A percentile compares a stretch with the other conserved stretches of the same genome.
Evolutionary conservation across 2,888 invertebrate genomes (phyloP).

Genomic region (Rhamnusium bicolor): DNA sequence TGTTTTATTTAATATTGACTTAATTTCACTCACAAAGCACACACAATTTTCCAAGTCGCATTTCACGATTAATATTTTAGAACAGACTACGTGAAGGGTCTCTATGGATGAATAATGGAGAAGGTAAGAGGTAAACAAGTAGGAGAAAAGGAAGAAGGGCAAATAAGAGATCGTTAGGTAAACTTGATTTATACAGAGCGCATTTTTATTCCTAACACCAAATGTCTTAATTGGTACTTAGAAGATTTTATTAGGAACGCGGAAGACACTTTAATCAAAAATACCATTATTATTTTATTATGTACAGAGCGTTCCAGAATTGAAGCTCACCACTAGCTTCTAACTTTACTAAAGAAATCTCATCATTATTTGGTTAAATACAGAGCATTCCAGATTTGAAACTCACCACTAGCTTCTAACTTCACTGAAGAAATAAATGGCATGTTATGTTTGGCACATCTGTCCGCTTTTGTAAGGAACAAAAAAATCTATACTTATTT

Average conservation of each 20-base stretch:
- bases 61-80: slow-evolving; percentile 23
- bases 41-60: slow-evolving; percentile 11
- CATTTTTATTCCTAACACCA: neutral
- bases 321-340: too few relatives aligned
- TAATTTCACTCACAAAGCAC: neutral
- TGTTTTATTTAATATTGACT: slow-evolving; percentile 11
- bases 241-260: neutral
- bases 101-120: slow-evolving; percentile 24
- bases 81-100: slow-evolving; percentile 1
- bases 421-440: too few relatives aligned
- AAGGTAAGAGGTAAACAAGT: slow-evolving; percentile 18
- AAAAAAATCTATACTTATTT: too few relatives aligned
- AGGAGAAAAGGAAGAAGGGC: slow-evolving; percentile 9
- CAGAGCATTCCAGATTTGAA: too few relatives aligned
- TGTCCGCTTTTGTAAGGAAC: too few relatives aligned
- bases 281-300: too few relatives aligned
- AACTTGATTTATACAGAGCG: slow-evolving; percentile 9
- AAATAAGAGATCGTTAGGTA: neutral
- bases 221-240: neutral
- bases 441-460: too few relatives aligned
- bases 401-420: too few relatives aligned
- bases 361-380: too few relatives aligned
- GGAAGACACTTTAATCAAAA: neutral
- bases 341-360: too few relatives aligned
- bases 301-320: too few relatives aligned